Percentiles rank a stretch among this genome's conserved stretches.
Evolutionary conservation across 2,888 invertebrate genomes (phyloP).

Genomic region (Seira ritae): DNA sequence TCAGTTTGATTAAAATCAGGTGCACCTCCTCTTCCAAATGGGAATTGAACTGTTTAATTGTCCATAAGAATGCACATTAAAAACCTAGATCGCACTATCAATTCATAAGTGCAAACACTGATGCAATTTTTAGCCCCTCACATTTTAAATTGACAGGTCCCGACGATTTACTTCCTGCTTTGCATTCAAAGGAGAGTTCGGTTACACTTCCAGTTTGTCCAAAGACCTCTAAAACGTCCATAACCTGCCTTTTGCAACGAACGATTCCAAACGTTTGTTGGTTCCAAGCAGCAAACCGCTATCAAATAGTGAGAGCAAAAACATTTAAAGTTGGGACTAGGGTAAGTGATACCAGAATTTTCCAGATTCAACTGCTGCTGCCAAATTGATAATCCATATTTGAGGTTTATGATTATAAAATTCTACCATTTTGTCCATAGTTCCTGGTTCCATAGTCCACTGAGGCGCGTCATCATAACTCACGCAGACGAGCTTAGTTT

Average conservation of each 20-base stretch:
- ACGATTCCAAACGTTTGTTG: not conserved
- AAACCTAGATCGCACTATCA: not conserved
- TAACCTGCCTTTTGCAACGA: slow-evolving; percentile 33
- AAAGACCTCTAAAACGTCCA: slow-evolving; percentile 36
- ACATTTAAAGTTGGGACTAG: not conserved
- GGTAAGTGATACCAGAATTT: too few relatives aligned
- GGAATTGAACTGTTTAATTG: not conserved
- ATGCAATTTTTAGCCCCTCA: not conserved
- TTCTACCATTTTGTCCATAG: slow-evolving; percentile 40
- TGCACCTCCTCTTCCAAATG: not conserved
- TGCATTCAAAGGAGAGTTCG: slow-evolving; percentile 21
- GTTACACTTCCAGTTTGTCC: not conserved
- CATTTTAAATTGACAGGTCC: slow-evolving; percentile 13
- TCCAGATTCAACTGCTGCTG: not conserved
- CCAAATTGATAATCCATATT: not conserved
- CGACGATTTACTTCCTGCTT: not conserved
- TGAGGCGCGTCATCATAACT: not conserved
- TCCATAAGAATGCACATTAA: too few relatives aligned
- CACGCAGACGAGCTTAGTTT: slow-evolving; percentile 27
- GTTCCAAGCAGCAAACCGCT: slow-evolving; percentile 20
- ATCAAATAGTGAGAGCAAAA: not conserved
- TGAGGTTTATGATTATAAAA: not conserved
- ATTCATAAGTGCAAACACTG: not conserved
- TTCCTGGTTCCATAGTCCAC: slow-evolving; percentile 31
- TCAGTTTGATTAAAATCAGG: slow-evolving; percentile 32